Evolutionary conservation across 2,888 invertebrate species (phyloP), one percentile per base, ranked within the genome.

Genomic region (Caenorhabditis auriculariae): DNA sequence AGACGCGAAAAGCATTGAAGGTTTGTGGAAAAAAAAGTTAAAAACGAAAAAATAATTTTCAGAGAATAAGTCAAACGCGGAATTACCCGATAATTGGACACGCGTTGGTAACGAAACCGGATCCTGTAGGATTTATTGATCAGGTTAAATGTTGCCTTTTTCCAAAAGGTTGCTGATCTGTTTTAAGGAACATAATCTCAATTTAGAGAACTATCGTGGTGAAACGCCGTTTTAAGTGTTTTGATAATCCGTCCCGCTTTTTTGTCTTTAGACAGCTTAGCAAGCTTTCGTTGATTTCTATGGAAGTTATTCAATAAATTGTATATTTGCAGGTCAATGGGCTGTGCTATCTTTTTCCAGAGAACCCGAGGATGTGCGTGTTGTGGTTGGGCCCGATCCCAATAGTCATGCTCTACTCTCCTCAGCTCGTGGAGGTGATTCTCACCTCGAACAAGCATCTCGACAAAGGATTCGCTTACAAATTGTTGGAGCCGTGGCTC

Each of bases 1-100:
- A n/a, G n/a, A n/a, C n/a, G n/a, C n/a, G n/a, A n/a, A n/a, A n/a
- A n/a, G n/a, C n/a, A n/a, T n/a, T n/a, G n/a, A n/a, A n/a, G n/a
- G n/a, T n/a, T n/a, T n/a, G n/a, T n/a, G n/a, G n/a, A n/a, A n/a
- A n/a, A n/a, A n/a, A n/a, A n/a, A n/a, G n/a, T n/a, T n/a, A n/a
- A n/a, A n/a, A n/a, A n/a, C n/a, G n/a, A n/a, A n/a, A n/a, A n/a
- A n/a, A n/a, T n/a, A n/a, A n/a, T 12, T 52, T 49, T 42, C 46
- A 58, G 60, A 37, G 84, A 75, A 85, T 88, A 52, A 87, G 87
- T 7, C 87, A 88, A 46, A 88, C 88, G n/a, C 50, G 67, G 6
- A 59, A 64, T 1, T 75, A 87, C 49, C 88, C 88, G 0, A 72
- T 88, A 17, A 76, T 88, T 53, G 88, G 88, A n/a, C 87, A 88